These are phyloP conservation scores for Plemyria rubiginata DNA, from an alignment of 2,888 invertebrate genomes.

Conservation along the genomic window DNA sequence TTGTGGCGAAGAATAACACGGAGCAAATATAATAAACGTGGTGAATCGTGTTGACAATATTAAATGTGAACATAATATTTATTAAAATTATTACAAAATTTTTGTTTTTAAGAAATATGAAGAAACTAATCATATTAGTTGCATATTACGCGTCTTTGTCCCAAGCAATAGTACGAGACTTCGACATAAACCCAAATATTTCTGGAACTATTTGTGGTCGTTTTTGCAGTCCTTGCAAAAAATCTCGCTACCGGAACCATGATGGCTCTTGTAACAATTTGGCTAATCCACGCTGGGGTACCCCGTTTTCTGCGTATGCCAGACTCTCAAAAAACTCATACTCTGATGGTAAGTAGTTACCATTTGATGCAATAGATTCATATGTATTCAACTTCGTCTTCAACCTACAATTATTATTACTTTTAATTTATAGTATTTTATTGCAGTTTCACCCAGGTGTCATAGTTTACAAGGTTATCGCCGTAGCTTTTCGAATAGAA, in stretches of 20 bases:
- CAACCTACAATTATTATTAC: too few relatives aligned
- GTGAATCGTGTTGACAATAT: too few relatives aligned
- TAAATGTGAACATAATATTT: too few relatives aligned
- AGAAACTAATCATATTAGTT: conserved; percentile 1
- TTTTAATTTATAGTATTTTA: too few relatives aligned
- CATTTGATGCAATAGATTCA: too few relatives aligned
- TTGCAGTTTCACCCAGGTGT: too few relatives aligned
- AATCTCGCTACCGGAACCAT: conserved; percentile 21
- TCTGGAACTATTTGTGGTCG: conserved; percentile 15
- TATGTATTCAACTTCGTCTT: too few relatives aligned
- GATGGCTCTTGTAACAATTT: conserved; percentile 32
- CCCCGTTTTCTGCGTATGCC: conserved; percentile 12
- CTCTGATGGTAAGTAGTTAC: conserved; percentile 22
- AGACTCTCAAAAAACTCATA: conserved; percentile 20
- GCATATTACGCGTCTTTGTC: not conserved
- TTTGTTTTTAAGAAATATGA: conserved; percentile 13
- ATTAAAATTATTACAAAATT: not conserved
- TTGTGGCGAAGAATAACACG: too few relatives aligned
- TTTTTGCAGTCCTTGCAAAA: conserved; percentile 9
- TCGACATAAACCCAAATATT: not conserved
- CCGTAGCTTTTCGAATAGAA: too few relatives aligned
- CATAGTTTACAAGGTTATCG: too few relatives aligned
- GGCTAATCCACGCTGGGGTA: conserved; percentile 21
- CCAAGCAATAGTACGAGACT: not conserved
- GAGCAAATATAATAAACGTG: too few relatives aligned